Evolutionary conservation across 1,140 invertebrate genomes (phyloP).

Genomic region (Luehdorfia chinensis): DNA sequence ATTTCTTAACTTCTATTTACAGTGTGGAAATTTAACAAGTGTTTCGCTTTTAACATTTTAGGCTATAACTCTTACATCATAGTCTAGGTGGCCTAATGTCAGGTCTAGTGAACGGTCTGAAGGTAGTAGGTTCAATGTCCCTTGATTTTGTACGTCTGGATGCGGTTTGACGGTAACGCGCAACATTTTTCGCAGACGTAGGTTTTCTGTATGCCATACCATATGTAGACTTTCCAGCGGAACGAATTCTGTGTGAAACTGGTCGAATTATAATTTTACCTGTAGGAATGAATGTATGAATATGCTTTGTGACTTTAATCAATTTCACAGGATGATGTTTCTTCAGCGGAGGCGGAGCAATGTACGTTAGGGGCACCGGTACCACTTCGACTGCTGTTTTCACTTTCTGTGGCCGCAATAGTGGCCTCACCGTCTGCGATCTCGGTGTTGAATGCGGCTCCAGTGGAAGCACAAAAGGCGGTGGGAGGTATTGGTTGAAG

Average conservation of each 20-base stretch:
- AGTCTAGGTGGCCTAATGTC: slow-evolving; percentile 47
- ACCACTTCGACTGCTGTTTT: slow-evolving; percentile 64
- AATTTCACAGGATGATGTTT: slow-evolving; percentile 22
- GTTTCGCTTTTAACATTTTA: slow-evolving; percentile 21
- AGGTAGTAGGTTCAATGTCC: slow-evolving; percentile 52
- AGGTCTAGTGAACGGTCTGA: slow-evolving; percentile 42
- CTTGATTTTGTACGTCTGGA: slow-evolving; percentile 27
- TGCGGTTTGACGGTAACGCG: slow-evolving; percentile 28
- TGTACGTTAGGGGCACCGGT: slow-evolving; percentile 57
- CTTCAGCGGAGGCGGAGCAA: slow-evolving; percentile 55
- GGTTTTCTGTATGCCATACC: slow-evolving; percentile 33
- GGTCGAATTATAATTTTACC: slow-evolving; percentile 55
- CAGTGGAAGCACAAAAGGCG: slow-evolving; percentile 27
- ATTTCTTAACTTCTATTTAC: slow-evolving; percentile 26
- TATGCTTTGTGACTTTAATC: slow-evolving; percentile 39
- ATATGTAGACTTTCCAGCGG: slow-evolving; percentile 29
- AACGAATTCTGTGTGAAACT: slow-evolving; percentile 29
- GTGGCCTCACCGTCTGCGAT: slow-evolving; percentile 4
- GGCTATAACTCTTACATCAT: slow-evolving; percentile 24
- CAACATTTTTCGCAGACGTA: slow-evolving; percentile 22
- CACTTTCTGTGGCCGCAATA: slow-evolving; percentile 41
- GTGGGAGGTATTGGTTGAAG: slow-evolving; percentile 48
- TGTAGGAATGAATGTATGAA: slow-evolving; percentile 53
- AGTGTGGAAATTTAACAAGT: slow-evolving; percentile 47
- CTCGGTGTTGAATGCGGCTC: slow-evolving; percentile 14